These are phyloP conservation scores for Oreochromis mossambicus DNA, from an alignment of 2,797 vertebrate species.

Conservation along the genomic window DNA sequence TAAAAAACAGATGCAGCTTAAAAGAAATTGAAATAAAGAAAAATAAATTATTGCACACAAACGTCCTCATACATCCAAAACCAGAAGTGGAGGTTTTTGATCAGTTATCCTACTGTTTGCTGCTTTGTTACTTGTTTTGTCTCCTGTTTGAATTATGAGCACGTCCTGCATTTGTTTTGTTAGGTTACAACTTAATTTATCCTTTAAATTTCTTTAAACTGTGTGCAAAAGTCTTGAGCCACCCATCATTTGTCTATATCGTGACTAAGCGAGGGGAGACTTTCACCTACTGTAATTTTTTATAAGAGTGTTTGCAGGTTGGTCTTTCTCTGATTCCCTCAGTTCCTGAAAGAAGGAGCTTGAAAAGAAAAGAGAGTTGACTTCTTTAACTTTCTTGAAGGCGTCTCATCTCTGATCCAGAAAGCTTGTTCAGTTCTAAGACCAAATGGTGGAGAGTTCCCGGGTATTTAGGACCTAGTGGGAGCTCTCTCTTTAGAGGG, in stretches of 20 bases:
- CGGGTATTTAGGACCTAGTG: neutral
- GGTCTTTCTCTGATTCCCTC: neutral
- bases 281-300: neutral
- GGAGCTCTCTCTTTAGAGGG: neutral
- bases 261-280: neutral
- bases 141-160: neutral
- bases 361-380: neutral
- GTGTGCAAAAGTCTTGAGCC: neutral
- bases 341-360: neutral
- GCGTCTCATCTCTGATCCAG: neutral
- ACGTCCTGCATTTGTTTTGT: neutral
- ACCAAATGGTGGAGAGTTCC: neutral
- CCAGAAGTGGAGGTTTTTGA: neutral
- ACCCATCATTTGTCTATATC: neutral
- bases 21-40: neutral
- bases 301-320: neutral
- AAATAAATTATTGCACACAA: neutral
- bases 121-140: neutral
- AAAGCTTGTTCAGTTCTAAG: neutral
- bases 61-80: neutral
- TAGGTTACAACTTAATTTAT: rapidly evolving
- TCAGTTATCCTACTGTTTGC: neutral
- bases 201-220: neutral
- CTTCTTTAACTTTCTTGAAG: neutral
- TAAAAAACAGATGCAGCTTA: neutral